Evolutionary conservation across 1,140 invertebrate species (phyloP).

Genomic region (Bombus waltoni): DNA sequence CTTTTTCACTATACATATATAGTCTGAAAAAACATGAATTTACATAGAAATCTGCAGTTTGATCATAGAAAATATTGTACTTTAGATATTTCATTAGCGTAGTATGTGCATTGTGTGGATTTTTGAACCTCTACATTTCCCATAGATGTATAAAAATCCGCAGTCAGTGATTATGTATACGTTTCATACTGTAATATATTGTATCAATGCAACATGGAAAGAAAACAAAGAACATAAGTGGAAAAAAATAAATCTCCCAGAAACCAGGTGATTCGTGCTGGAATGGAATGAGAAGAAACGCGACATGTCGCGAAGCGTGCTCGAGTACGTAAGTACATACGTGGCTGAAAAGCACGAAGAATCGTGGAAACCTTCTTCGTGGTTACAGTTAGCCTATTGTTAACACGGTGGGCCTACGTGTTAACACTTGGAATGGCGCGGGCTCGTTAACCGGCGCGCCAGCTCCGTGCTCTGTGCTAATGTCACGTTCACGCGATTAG

Average conservation of each 20-base stretch:
- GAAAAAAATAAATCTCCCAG: neutral
- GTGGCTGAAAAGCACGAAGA: conserved; percentile 49
- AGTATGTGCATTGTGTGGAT: too few relatives aligned
- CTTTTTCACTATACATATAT: too few relatives aligned
- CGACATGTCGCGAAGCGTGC: conserved; percentile 51
- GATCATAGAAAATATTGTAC: too few relatives aligned
- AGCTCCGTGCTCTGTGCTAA: neutral
- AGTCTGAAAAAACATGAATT: too few relatives aligned
- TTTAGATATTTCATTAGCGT: too few relatives aligned
- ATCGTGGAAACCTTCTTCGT: conserved; percentile 67
- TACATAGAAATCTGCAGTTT: too few relatives aligned
- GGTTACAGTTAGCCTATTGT: conserved; percentile 72
- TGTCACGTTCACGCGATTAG: conserved; percentile 46
- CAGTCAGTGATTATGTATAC: too few relatives aligned
- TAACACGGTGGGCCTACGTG: conserved; percentile 53
- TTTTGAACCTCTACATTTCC: too few relatives aligned
- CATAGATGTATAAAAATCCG: too few relatives aligned
- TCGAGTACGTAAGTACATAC: conserved; percentile 22
- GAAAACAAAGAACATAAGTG: neutral
- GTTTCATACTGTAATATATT: too few relatives aligned
- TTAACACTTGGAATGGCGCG: conserved; percentile 63
- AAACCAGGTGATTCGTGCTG: neutral
- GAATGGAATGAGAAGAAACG: conserved; percentile 50
- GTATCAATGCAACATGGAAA: too few relatives aligned
- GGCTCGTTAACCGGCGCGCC: conserved; percentile 55